Conservation (phyloP, 2,797 vertebrate genomes). For the Smutsia gigantea region DNA sequence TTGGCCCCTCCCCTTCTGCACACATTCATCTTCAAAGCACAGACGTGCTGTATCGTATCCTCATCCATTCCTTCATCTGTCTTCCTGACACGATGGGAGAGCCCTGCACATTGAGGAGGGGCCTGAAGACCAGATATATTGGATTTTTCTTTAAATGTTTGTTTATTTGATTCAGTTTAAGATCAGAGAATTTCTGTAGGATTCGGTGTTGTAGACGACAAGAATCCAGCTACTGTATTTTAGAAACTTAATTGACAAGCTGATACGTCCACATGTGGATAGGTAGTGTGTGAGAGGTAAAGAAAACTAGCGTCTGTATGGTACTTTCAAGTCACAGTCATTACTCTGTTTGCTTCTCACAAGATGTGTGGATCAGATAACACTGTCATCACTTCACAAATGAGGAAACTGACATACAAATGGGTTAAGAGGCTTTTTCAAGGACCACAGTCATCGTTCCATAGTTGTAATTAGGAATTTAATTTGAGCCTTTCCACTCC, state of each 20-base stretch:
- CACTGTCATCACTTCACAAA: not conserved
- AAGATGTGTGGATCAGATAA: not conserved
- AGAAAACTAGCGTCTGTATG: not conserved
- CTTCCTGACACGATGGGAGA: not conserved
- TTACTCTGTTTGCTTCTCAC: not conserved
- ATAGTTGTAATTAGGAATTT: not conserved
- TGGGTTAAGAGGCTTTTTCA: not conserved
- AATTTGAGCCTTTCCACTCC: not conserved
- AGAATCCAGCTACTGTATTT: not conserved
- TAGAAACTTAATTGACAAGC: not conserved
- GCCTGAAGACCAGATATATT: not conserved
- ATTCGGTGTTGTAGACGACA: not conserved
- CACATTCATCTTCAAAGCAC: not conserved
- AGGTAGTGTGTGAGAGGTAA: no score
- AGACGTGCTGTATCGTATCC: fast-evolving
- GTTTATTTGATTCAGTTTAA: not conserved
- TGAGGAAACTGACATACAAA: not conserved
- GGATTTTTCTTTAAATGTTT: not conserved
- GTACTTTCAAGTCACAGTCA: not conserved
- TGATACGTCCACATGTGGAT: no score
- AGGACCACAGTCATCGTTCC: not conserved
- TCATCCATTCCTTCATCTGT: no score
- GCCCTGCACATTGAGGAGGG: fast-evolving
- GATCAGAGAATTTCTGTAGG: not conserved
- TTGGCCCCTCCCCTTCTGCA: fast-evolving